These are phyloP conservation scores for Xerus rutilus DNA, from an alignment of 2,797 vertebrate species.

Conservation along the genomic window DNA sequence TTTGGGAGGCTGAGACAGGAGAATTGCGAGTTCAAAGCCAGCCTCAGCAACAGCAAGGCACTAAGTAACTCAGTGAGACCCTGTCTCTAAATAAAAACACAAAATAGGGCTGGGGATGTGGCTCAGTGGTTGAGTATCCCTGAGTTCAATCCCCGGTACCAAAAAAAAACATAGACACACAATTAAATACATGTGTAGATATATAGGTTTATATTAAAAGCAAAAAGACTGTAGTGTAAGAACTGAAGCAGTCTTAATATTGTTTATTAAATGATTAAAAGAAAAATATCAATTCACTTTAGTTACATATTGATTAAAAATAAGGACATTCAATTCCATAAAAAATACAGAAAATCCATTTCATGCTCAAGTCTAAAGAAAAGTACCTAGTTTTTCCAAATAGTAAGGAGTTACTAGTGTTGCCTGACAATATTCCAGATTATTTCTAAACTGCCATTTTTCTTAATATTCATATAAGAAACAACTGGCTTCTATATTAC, in stretches of 20 bases:
- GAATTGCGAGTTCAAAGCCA: no score
- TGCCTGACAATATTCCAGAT: background rate
- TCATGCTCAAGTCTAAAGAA: background rate
- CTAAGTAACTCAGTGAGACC: no score
- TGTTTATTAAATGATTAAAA: constrained; percentile 41
- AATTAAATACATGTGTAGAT: background rate
- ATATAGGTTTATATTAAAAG: background rate
- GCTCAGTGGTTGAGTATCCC: no score
- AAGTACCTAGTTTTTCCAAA: constrained; percentile 23
- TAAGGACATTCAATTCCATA: background rate
- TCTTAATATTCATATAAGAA: background rate
- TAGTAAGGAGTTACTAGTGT: background rate
- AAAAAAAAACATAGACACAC: no score
- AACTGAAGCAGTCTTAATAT: constrained; percentile 50
- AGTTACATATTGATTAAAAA: constrained; percentile 43
- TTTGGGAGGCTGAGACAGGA: no score
- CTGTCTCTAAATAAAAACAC: no score
- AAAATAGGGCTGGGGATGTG: no score
- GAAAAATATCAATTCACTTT: background rate
- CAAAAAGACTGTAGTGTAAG: constrained; percentile 4
- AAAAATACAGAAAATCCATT: constrained; percentile 32
- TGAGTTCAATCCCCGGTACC: no score
- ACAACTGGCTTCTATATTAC: background rate
- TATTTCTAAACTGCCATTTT: constrained; percentile 23
- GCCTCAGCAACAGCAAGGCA: no score